Evolutionary conservation across 2,888 invertebrate species (phyloP).

Genomic region (Leptopilina myrica): DNA sequence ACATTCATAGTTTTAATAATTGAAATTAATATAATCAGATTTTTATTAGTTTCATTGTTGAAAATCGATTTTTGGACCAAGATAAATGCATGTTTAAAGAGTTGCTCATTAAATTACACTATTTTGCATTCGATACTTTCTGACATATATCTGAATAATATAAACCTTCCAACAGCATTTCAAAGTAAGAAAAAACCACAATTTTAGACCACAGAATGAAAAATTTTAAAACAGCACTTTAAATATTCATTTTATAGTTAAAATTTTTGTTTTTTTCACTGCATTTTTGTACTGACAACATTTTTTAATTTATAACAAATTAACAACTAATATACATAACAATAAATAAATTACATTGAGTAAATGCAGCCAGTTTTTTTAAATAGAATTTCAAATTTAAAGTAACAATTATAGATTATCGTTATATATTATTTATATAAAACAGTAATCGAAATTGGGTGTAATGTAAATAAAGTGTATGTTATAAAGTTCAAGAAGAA

Average conservation of each 20-base stretch:
- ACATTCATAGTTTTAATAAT: no score
- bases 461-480: neutral
- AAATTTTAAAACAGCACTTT: no score
- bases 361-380: slow-evolving; percentile 21
- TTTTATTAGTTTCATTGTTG: neutral
- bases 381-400: no score
- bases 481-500: neutral
- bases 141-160: neutral
- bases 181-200: no score
- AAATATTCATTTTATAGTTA: no score
- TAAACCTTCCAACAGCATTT: no score
- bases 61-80: slow-evolving; percentile 18
- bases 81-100: neutral
- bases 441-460: no score
- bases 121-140: slow-evolving; percentile 21
- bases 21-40: neutral
- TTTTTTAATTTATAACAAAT: slow-evolving; percentile 8
- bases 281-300: slow-evolving; percentile 31
- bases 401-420: no score
- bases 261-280: neutral
- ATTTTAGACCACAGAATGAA: no score
- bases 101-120: slow-evolving; percentile 8
- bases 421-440: no score
- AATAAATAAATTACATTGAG: slow-evolving; percentile 9
- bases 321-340: neutral